phyloP scores from a whole-genome alignment of 1,140 invertebrate species.

The honey bee (Apis mellifera) region Amel_HAv3.1 CM009934.2:632501-633000 shows the following conservation, averaged over 20 bases:
- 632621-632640: conserved; percentile 6
- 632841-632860: conserved; percentile 32
- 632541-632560: conserved; percentile 42
- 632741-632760: conserved; percentile 73
- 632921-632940: conserved; percentile 57
- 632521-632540: conserved; percentile 48
- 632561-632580: not conserved
- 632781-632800: conserved; percentile 69
- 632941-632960: conserved; percentile 60
- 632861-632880: conserved; percentile 41
- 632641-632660: conserved; percentile 11
- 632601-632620: conserved; percentile 35
- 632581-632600: conserved; percentile 22
- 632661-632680: conserved; percentile 61
- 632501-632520: conserved; percentile 51
- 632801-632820: conserved; percentile 56
- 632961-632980: conserved; percentile 27
- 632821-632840: conserved; percentile 45
- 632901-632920: conserved; percentile 60
- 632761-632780: conserved; percentile 72
- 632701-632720: conserved; percentile 71
- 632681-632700: conserved; percentile 72
- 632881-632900: conserved; percentile 51
- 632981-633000: not conserved
- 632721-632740: conserved; percentile 69